Evolutionary conservation across 1,140 invertebrate species (phyloP), one percentile per base, ranked within the genome.

Genomic region (Adoxophyes honmai): DNA sequence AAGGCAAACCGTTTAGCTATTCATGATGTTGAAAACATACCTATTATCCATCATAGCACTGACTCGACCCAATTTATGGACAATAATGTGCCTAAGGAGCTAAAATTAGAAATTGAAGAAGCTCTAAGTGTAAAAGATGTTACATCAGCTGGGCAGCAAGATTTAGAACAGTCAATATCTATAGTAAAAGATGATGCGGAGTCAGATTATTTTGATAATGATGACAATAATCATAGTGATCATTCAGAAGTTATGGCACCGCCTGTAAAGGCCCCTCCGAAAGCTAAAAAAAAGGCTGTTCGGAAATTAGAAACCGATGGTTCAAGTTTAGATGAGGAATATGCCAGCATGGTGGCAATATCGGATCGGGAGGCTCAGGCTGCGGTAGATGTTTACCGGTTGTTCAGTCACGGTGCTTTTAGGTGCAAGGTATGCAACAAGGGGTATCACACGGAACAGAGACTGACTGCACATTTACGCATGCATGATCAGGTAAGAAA

Each of bases 401-500:
- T 80, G 67, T 81, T 74, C 42, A 64, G 71, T 36, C 63, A 66
- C 3, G 82, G 81, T 11, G 81, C 75, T 51, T 66, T 62, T 57
- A 48, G 56, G 8, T 87, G 84, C 67, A 5, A 64, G 18, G 52
- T 76, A 5, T 87, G 84, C 60, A 60, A 60, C 11, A 79, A 78
- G 35, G 33, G 68, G 8, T 85, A 73, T 60, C 57, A 68, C 52
- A 85, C 62, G 75, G 76, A 76, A 14, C 70, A 76, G 34, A 62
- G 76, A 2, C 59, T 82, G 18, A 73, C 66, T 39, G 36, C 68
- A 33, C 84, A 87, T 64, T 68, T 66, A 60, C 62, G 84, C 16
- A 87, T 87, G 84, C 84, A 87, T 75, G 79, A 84, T 68, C 77
- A 64, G 67, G 84, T 87, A 71, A 56, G 38, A 33, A 13, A 21